Conservation (phyloP, 1,140 invertebrate genomes). For the Agrilus planipennis region DNA sequence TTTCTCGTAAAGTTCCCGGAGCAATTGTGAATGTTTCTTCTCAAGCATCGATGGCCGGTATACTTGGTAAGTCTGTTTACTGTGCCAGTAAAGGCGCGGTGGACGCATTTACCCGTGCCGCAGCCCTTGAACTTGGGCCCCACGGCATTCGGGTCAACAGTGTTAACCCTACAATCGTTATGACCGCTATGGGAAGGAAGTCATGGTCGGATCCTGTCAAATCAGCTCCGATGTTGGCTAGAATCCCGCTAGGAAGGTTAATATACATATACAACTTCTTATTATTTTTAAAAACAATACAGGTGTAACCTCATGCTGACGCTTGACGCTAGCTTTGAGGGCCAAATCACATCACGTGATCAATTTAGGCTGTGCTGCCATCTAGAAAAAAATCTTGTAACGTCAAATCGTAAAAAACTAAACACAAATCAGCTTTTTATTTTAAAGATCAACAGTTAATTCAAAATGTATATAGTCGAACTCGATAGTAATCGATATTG, state of each 20-base stretch:
- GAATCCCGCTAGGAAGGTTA: slow-evolving; percentile 66
- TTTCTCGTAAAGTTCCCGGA: slow-evolving; percentile 58
- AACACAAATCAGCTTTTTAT: too few relatives aligned
- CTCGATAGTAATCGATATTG: too few relatives aligned
- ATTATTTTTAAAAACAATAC: neutral
- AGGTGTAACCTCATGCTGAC: too few relatives aligned
- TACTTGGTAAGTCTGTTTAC: slow-evolving; percentile 55
- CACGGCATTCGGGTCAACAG: slow-evolving; percentile 78
- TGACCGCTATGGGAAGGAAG: slow-evolving; percentile 76
- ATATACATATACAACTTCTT: neutral
- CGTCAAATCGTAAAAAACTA: too few relatives aligned
- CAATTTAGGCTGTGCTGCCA: too few relatives aligned
- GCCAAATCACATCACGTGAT: too few relatives aligned
- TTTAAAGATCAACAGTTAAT: too few relatives aligned
- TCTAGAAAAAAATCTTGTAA: too few relatives aligned
- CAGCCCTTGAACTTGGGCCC: slow-evolving; percentile 78
- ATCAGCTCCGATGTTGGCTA: slow-evolving; percentile 53
- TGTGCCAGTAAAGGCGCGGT: slow-evolving; percentile 52
- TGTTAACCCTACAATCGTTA: slow-evolving; percentile 81
- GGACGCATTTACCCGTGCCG: slow-evolving; percentile 54
- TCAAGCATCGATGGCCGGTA: slow-evolving; percentile 55
- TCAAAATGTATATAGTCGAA: too few relatives aligned
- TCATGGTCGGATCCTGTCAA: slow-evolving; percentile 75
- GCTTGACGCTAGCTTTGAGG: too few relatives aligned
- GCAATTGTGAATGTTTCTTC: slow-evolving; percentile 87